Base-by-base conservation (phyloP, 2,888 invertebrate genomes). In the Apotomis capreana region DNA sequence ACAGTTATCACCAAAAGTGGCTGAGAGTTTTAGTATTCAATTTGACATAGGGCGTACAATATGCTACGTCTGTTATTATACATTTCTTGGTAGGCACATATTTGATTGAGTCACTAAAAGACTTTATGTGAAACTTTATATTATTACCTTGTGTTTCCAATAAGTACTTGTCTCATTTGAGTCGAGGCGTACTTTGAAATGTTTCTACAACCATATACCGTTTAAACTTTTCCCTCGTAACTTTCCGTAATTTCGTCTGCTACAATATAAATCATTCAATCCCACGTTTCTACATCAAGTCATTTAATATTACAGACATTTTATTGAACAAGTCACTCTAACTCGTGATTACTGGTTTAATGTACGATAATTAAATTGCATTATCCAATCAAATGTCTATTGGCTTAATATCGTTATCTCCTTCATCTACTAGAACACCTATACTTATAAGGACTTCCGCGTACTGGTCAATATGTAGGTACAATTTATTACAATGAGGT, bases 291-390 rank as follows among this genome's bases (percentile, higher is more conserved):
- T 15, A 64, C 15, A 44, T 64, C 40, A 65, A n/a, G 26, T 65
- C 46, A 57, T 36, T n/a, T n/a, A n/a, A 65, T 65, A 26, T 12
- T 57, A 4, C 12, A 65, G 55, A 51, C 57, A 62, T 62, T 62
- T 62, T 57, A 71, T 57, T 49, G 44, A 46, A 49, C 65, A 49
- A 60, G 60, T 67, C 70, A 70, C 54, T 70, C 65, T 57, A 62
- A 67, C 55, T n/a, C 10, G 51, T 51, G 67, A 68, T 71, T 71
- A 62, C 40, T 40, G 55, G 57, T 68, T 71, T 71, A 71, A 71
- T 71, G 61, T 62, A 62, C 67, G n/a, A 62, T 68, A 71, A 71
- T 71, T 71, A 71, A 72, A 72, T 68, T 68, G 58, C 72, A 72
- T 59, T 72, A 63, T 59, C 63, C 68, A 68, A 63, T 72, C 55